Percentiles rank a stretch among this genome's conserved stretches.
phyloP scores from a whole-genome alignment of 2,113 vertebrate species.

The Oryzias javanicus region DNA sequence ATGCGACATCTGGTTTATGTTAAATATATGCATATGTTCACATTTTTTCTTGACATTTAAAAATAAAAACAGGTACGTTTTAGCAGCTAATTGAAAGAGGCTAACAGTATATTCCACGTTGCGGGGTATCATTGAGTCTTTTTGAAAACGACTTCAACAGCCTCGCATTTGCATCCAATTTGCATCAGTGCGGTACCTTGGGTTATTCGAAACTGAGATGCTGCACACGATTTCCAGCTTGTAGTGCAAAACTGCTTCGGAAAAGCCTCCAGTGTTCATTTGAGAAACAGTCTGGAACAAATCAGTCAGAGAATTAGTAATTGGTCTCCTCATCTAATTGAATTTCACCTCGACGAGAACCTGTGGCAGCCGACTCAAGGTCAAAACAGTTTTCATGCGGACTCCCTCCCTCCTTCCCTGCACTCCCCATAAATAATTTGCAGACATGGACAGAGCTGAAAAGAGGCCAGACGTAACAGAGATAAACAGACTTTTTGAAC shows the following conservation, averaged over 20 bases:
- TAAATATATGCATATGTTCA: too few species aligned
- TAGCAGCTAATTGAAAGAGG: too few species aligned
- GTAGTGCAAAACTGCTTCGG: neutral
- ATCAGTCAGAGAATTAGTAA: slow-evolving; percentile 18
- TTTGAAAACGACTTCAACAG: neutral
- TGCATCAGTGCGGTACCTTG: too few species aligned
- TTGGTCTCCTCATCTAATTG: slow-evolving; percentile 40
- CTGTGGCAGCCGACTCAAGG: slow-evolving; percentile 55
- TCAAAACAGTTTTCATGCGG: slow-evolving; percentile 50
- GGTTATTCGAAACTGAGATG: neutral
- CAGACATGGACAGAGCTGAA: slow-evolving; percentile 37
- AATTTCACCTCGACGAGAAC: slow-evolving; percentile 52
- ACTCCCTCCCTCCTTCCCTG: slow-evolving; percentile 21
- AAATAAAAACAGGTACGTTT: too few species aligned
- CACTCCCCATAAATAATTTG: slow-evolving; percentile 57
- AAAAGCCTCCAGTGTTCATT: neutral
- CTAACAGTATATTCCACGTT: too few species aligned
- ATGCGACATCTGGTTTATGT: too few species aligned
- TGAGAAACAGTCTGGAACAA: slow-evolving; percentile 7
- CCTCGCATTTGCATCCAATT: neutral
- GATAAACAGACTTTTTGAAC: slow-evolving; percentile 33
- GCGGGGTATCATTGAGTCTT: too few species aligned
- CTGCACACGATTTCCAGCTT: slow-evolving; percentile 7
- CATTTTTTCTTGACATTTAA: too few species aligned
- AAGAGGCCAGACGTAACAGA: slow-evolving; percentile 16